Percentiles rank a stretch among this genome's conserved stretches.
These are phyloP conservation scores for Diabrotica balteata DNA, from an alignment of 2,888 invertebrate genomes.

Conservation along the genomic window DNA sequence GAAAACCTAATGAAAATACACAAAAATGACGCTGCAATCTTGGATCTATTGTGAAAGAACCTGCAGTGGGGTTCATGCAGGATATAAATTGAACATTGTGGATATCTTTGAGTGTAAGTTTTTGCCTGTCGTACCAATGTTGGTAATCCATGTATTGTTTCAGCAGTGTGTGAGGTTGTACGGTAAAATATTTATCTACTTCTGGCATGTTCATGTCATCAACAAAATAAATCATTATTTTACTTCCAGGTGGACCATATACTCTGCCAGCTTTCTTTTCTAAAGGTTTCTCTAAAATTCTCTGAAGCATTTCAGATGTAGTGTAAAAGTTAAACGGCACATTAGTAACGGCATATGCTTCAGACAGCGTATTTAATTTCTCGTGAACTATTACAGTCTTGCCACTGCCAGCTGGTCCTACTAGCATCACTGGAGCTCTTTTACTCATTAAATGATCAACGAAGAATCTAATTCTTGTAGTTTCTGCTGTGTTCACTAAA, in stretches of 20 bases:
- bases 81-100: constrained; percentile 93
- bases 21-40: constrained; percentile 88
- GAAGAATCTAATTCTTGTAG: constrained; percentile 82
- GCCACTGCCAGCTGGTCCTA: constrained; percentile 89
- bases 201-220: constrained; percentile 98
- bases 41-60: constrained; percentile 92
- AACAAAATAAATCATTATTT: constrained; percentile 90
- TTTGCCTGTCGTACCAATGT: constrained; percentile 94
- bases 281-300: constrained; percentile 86
- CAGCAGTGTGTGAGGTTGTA: constrained; percentile 93
- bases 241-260: constrained; percentile 92
- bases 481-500: constrained; percentile 88
- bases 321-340: constrained; percentile 96
- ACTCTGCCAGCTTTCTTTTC: constrained; percentile 96
- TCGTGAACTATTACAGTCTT: constrained; percentile 91
- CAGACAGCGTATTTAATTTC: constrained; percentile 76
- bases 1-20: constrained; percentile 88
- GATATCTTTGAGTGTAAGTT: constrained; percentile 87
- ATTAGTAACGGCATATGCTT: constrained; percentile 83
- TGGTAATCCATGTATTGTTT: constrained; percentile 92
- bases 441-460: constrained; percentile 82
- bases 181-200: constrained; percentile 92
- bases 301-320: constrained; percentile 89
- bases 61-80: constrained; percentile 96
- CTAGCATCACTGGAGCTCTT: constrained; percentile 87